These are phyloP conservation scores for Trissolcus basalis DNA, from an alignment of 1,140 invertebrate species.

Conservation along the genomic window DNA sequence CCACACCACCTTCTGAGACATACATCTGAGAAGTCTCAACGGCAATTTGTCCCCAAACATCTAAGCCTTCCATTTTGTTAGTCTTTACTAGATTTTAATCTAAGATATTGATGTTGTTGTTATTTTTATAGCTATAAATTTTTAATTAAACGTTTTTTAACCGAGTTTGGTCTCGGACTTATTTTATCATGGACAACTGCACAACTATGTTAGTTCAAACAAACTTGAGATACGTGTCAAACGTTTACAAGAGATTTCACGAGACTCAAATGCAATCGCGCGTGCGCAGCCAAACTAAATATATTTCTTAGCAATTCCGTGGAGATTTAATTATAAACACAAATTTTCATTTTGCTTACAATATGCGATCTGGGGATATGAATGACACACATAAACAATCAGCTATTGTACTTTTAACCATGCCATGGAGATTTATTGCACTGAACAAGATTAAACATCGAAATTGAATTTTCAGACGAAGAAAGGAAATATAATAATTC, in stretches of 20 bases:
- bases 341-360: slow-evolving; percentile 18
- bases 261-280: slow-evolving; percentile 33
- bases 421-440: too few species aligned
- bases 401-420: too few species aligned
- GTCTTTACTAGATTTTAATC: too few species aligned
- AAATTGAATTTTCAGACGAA: too few species aligned
- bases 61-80: slow-evolving; percentile 72
- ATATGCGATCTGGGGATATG: slow-evolving; percentile 19
- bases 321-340: slow-evolving; percentile 50
- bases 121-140: too few species aligned
- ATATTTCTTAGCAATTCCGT: slow-evolving; percentile 37
- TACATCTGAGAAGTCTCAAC: slow-evolving; percentile 90
- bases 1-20: slow-evolving; percentile 84
- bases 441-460: too few species aligned
- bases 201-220: slow-evolving; percentile 23
- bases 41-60: slow-evolving; percentile 89
- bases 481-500: too few species aligned
- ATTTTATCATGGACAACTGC: slow-evolving; percentile 9
- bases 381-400: too few species aligned
- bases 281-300: slow-evolving; percentile 46
- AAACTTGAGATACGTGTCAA: slow-evolving; percentile 1
- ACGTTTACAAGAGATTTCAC: slow-evolving; percentile 25
- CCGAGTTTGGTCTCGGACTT: slow-evolving; percentile 3
- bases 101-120: too few species aligned
- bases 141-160: neutral